phyloP scores from a whole-genome alignment of 2,113 vertebrate species.

The Stomatorhinus ivindoensis region DNA sequence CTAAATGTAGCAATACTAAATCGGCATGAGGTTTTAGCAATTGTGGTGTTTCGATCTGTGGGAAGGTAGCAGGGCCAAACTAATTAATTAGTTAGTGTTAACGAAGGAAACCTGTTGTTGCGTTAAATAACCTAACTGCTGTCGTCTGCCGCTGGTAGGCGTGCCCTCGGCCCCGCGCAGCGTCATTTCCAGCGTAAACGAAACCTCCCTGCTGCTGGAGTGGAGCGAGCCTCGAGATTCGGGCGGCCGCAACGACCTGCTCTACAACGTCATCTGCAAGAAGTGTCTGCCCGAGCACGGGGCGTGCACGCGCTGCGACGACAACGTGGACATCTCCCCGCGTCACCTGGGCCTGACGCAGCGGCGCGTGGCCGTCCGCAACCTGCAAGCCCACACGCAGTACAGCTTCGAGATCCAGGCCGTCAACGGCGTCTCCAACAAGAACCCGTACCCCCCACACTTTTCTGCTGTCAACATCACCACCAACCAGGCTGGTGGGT shows the following conservation, averaged over 20 bases:
- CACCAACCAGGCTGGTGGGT: constrained; percentile 95
- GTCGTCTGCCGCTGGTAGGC: constrained; percentile 48
- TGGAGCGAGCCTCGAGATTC: constrained; percentile 87
- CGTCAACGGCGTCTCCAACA: constrained; percentile 87
- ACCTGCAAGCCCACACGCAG: constrained; percentile 92
- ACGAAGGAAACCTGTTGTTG: background rate
- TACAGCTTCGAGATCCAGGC: constrained; percentile 98
- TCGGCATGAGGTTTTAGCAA: background rate
- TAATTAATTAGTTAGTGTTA: background rate
- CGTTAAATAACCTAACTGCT: background rate
- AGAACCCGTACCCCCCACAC: constrained; percentile 72
- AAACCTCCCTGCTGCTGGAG: constrained; percentile 89
- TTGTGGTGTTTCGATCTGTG: background rate
- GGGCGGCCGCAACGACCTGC: constrained; percentile 80
- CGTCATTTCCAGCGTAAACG: constrained; percentile 94
- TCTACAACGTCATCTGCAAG: constrained; percentile 96
- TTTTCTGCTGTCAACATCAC: constrained; percentile 95
- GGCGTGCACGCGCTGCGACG: constrained; percentile 84
- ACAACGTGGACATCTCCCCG: constrained; percentile 92
- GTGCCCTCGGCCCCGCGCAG: constrained; percentile 79
- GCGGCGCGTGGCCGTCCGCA: constrained; percentile 82
- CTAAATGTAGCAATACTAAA: background rate
- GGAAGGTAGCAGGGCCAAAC: background rate
- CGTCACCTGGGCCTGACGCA: constrained; percentile 83
- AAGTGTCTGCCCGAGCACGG: constrained; percentile 77